Evolutionary conservation across 92 coral and sea anemone genomes (phyloP), one percentile per base, ranked within the genome.

Genomic region (Umimayanthus kanabou): DNA sequence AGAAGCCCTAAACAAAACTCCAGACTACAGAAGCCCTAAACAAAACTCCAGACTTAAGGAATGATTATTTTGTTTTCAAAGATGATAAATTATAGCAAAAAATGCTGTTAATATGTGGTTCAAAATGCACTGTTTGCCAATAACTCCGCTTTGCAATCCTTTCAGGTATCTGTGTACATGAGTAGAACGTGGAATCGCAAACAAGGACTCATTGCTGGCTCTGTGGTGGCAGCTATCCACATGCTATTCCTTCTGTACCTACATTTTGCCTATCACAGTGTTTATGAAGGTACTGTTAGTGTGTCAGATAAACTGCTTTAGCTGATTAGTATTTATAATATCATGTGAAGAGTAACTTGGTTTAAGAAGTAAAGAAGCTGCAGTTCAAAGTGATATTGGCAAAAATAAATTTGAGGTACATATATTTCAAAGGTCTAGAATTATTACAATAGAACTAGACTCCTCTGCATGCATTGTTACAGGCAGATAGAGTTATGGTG

Each of bases 251-350:
- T 97, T 57, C 85, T 97, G 28, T 97, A 97, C 66, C 94, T 97
- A 66, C 99, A 97, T 82, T 97, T 97, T 92, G 99, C 99, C 22
- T 97, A 91, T 86, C 99, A 97, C 93, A 89, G 95, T 87, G 97
- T 93, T n/a, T 90, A 91, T 82, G 94, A 95, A 91, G 99, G 97
- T 93, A 50, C 15, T 6, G 6, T n/a, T n/a, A n/a, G 88, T 66
- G 18, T 47, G 47, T 29, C 67, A 61, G 25, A 61, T 20, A 4
- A 11, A 22, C 6, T 45, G 0, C 2, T 47, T 47, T 47, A 47
- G 50, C 50, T 47, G 10, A 47, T 47, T 47, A 47, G 50, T 47
- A 6, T 9, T 10, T 47, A 47, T 47, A 47, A 8, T 53, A 15
- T 53, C 18, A 53, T 15, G 20, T 53, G 2, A 15, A 45, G 49